These are phyloP conservation scores for Numenius arquata DNA, from an alignment of 2,113 vertebrate genomes.

Conservation along the genomic window DNA sequence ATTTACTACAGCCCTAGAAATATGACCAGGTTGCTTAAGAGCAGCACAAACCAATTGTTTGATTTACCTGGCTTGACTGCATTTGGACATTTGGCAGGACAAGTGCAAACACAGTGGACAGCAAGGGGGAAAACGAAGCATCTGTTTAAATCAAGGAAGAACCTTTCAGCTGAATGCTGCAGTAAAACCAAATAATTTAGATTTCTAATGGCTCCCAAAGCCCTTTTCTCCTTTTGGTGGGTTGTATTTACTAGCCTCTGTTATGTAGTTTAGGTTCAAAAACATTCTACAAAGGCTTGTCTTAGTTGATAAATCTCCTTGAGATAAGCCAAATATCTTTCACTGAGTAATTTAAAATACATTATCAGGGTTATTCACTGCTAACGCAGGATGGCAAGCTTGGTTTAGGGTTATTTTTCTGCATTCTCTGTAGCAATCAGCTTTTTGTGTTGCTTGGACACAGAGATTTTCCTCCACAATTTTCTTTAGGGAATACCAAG, in stretches of 20 bases:
- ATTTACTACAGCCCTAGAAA: neutral
- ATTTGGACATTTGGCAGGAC: neutral
- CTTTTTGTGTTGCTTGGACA: neutral
- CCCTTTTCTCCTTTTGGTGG: neutral
- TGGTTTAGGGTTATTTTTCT: neutral
- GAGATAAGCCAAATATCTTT: constrained; percentile 30
- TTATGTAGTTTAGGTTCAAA: constrained; percentile 24
- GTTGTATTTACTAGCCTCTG: constrained; percentile 12
- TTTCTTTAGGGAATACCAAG: neutral
- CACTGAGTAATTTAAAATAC: neutral
- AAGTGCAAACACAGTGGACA: neutral
- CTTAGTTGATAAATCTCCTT: constrained; percentile 41
- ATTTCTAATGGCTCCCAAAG: neutral
- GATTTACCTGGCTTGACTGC: constrained; percentile 21
- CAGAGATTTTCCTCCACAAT: neutral
- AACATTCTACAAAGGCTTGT: neutral
- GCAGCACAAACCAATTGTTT: neutral
- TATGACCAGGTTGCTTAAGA: neutral
- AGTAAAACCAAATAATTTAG: constrained; percentile 30
- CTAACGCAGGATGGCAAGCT: neutral
- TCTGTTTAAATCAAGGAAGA: constrained; percentile 38
- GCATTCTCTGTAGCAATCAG: neutral
- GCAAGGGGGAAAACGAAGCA: neutral
- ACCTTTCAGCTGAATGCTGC: neutral
- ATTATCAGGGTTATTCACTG: neutral